A percentile compares a stretch with the other conserved stretches of the same genome.
Conservation (phyloP, 2,797 vertebrate species). For the Hippocampus kuda region DNA sequence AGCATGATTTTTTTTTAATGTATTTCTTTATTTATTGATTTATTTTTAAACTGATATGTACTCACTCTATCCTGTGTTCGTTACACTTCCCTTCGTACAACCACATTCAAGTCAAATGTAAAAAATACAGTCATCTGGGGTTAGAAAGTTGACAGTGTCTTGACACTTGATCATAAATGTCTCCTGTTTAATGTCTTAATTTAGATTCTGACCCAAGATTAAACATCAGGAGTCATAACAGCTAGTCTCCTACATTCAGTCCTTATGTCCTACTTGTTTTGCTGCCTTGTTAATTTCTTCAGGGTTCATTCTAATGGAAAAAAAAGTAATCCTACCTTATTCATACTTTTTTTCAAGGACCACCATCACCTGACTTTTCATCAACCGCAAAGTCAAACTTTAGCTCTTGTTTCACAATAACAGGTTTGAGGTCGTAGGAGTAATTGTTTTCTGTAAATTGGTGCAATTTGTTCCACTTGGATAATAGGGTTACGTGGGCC, state of each 20-base stretch:
- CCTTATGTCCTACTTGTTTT: slow-evolving; percentile 32
- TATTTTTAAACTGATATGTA: slow-evolving; percentile 45
- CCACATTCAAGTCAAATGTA: slow-evolving; percentile 41
- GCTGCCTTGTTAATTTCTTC: neutral
- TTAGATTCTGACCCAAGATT: slow-evolving; percentile 22
- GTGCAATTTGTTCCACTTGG: slow-evolving; percentile 19
- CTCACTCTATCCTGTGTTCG: slow-evolving; percentile 54
- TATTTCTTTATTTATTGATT: neutral
- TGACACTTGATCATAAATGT: neutral
- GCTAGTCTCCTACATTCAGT: slow-evolving; percentile 26
- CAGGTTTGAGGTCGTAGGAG: slow-evolving; percentile 46
- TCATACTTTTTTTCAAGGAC: slow-evolving; percentile 54
- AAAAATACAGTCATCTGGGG: slow-evolving; percentile 14
- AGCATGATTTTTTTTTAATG: slow-evolving; percentile 58
- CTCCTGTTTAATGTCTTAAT: neutral
- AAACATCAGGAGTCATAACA: slow-evolving; percentile 39
- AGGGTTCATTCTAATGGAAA: neutral
- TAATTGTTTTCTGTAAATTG: slow-evolving; percentile 27
- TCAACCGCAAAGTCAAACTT: slow-evolving; percentile 53
- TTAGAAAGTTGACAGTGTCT: neutral
- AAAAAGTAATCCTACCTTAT: neutral
- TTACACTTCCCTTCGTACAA: slow-evolving; percentile 55
- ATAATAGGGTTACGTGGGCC: slow-evolving; percentile 68
- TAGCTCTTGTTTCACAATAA: slow-evolving; percentile 62
- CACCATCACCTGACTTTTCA: slow-evolving; percentile 54